Conservation (phyloP, 2,888 invertebrate species). For the Tortrix viridana region DNA sequence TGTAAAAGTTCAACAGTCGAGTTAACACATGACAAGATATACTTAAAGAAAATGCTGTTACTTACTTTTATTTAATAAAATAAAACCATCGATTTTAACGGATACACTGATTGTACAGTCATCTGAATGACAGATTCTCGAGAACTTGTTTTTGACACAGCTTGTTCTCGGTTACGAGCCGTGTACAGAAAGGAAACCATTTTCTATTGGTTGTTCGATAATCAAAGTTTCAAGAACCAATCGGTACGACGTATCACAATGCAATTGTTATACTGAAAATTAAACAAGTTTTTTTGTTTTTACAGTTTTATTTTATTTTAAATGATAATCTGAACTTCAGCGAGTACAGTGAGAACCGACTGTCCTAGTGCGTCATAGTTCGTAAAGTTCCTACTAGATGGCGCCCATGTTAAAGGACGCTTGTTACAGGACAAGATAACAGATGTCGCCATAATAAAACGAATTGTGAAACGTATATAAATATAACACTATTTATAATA, state of each 20-base stretch:
- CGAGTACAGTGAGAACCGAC: constrained; percentile 17
- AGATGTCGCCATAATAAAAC: constrained; percentile 11
- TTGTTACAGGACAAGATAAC: background rate
- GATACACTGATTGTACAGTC: constrained; percentile 78
- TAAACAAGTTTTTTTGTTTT: no score
- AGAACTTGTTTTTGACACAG: constrained; percentile 64
- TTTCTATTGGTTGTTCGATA: constrained; percentile 7
- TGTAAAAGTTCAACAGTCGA: constrained; percentile 38
- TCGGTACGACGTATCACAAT: background rate
- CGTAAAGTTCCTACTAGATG: constrained; percentile 9
- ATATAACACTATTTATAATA: no score
- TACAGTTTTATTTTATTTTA: background rate
- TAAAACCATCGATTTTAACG: constrained; percentile 65
- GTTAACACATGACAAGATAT: constrained; percentile 41
- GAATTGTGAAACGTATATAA: background rate
- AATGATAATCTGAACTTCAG: background rate
- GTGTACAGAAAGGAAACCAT: background rate
- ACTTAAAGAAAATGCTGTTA: constrained; percentile 44
- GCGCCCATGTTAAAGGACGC: background rate
- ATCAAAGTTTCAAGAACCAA: background rate
- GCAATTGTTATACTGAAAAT: no score
- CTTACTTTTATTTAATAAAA: constrained; percentile 64
- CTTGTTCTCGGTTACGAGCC: constrained; percentile 52
- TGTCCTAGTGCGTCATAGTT: constrained; percentile 2
- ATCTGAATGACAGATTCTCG: constrained; percentile 72